phyloP scores from a whole-genome alignment of 2,888 invertebrate species.

The Synanthedon formicaeformis region DNA sequence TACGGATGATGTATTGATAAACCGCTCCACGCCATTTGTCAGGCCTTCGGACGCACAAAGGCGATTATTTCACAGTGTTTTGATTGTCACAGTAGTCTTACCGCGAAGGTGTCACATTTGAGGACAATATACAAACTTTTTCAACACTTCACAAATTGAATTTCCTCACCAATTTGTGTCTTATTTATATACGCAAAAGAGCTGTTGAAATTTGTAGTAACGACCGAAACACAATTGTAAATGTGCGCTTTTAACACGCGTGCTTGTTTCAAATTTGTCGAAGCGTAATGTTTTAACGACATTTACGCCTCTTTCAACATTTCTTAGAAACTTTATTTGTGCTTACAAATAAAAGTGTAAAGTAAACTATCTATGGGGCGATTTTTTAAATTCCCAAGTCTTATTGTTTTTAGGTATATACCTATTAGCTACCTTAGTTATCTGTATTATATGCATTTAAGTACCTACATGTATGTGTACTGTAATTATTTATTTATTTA shows the following conservation, averaged over 20 bases:
- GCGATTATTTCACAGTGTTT: conserved; percentile 54
- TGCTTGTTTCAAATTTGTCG: conserved; percentile 27
- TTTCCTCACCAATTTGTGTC: background rate
- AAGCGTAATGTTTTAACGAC: conserved; percentile 35
- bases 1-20: conserved; percentile 15
- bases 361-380: no score
- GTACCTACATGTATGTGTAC: no score
- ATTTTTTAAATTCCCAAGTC: no score
- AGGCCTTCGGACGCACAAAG: conserved; percentile 26
- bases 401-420: no score
- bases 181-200: background rate
- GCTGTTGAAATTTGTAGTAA: background rate
- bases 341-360: no score
- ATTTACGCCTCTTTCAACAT: background rate
- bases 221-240: background rate
- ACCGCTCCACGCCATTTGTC: conserved; percentile 36
- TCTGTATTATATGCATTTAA: no score
- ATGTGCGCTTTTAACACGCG: conserved; percentile 6
- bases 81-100: conserved; percentile 42
- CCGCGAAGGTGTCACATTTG: conserved; percentile 29
- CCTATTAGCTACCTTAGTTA: no score
- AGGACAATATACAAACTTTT: conserved; percentile 13
- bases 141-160: conserved; percentile 14
- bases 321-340: no score
- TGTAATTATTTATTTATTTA: no score